A percentile compares a stretch with the other conserved stretches of the same genome.
Evolutionary conservation across 2,888 invertebrate genomes (phyloP).

Genomic region (Ophion costatus): DNA sequence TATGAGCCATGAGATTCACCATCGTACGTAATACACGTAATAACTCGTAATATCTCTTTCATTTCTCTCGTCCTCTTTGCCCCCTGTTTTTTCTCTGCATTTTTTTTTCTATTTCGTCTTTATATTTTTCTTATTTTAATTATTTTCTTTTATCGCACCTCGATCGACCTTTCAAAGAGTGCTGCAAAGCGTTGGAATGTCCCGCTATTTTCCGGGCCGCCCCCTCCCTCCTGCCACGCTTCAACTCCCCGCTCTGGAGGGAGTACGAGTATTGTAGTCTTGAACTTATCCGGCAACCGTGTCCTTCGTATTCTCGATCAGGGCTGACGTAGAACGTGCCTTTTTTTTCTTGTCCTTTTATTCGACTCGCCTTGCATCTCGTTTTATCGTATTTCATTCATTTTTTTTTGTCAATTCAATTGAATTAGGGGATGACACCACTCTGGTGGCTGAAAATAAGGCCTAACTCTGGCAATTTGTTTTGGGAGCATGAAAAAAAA

Average conservation of each 20-base stretch:
- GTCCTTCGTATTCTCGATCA: slow-evolving; percentile 67
- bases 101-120: background rate
- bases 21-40: background rate
- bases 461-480: too few species aligned
- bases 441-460: too few species aligned
- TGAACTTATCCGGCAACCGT: slow-evolving; percentile 46
- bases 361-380: background rate
- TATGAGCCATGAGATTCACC: slow-evolving; percentile 51
- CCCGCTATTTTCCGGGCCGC: slow-evolving; percentile 5
- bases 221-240: background rate
- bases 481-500: too few species aligned
- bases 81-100: background rate
- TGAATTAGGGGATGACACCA: too few species aligned
- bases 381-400: background rate
- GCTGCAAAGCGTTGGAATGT: slow-evolving; percentile 20
- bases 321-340: slow-evolving; percentile 39
- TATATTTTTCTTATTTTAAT: too few species aligned
- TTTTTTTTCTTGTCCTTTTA: background rate
- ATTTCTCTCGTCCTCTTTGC: background rate
- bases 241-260: slow-evolving; percentile 8
- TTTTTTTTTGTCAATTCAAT: background rate
- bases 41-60: background rate
- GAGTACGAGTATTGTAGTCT: slow-evolving; percentile 45
- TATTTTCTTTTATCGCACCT: background rate
- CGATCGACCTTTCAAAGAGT: slow-evolving; percentile 24